phyloP scores from a whole-genome alignment of 2,888 invertebrate genomes.

The Athalia circularis region DNA sequence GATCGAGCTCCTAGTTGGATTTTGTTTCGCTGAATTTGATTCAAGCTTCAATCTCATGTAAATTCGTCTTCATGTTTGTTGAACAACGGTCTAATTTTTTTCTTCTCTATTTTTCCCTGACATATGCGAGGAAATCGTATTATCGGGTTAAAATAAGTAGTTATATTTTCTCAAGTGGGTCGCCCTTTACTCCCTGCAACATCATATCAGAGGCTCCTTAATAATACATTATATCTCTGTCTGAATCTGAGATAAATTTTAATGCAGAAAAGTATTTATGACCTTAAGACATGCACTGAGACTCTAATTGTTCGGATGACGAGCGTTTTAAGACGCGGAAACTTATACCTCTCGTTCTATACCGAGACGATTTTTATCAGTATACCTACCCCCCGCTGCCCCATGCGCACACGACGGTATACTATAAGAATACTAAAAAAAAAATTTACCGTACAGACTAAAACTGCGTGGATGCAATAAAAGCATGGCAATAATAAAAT shows the following conservation, averaged over 20 bases:
- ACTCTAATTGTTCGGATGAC: constrained; percentile 36
- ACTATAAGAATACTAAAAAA: too few species aligned
- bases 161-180: constrained; percentile 50
- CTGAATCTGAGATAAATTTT: constrained; percentile 51
- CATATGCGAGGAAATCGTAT: neutral
- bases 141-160: neutral
- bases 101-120: neutral
- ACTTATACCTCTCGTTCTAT: neutral
- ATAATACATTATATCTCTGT: constrained; percentile 43
- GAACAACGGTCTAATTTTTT: neutral
- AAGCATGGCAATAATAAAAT: too few species aligned
- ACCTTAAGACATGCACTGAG: constrained; percentile 50
- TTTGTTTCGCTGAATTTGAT: too few species aligned
- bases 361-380: constrained; percentile 30
- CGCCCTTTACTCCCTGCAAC: constrained; percentile 25
- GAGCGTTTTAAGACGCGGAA: constrained; percentile 27
- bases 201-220: constrained; percentile 37
- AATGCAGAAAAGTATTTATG: constrained; percentile 50
- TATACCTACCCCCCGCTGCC: neutral
- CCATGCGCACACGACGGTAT: too few species aligned
- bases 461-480: too few species aligned
- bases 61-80: too few species aligned
- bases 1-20: too few species aligned
- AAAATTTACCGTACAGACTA: too few species aligned
- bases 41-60: too few species aligned